Percentiles rank a stretch among this genome's conserved stretches.
These are phyloP conservation scores for Zosterops hypoxanthus DNA, from an alignment of 2,113 vertebrate genomes.

Conservation along the genomic window DNA sequence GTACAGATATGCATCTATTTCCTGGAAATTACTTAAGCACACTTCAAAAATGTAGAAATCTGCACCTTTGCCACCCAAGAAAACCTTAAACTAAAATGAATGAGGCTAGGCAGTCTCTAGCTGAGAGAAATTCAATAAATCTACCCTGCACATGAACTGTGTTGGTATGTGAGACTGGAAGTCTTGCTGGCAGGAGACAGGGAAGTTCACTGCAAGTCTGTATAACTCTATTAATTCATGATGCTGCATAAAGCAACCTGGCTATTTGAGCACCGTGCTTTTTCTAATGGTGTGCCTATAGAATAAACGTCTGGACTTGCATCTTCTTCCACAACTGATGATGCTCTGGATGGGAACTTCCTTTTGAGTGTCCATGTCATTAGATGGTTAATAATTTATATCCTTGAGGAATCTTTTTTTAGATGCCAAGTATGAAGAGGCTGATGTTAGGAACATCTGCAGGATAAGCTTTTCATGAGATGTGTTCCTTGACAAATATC, in stretches of 20 bases:
- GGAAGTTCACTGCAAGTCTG: neutral
- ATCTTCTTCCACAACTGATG: neutral
- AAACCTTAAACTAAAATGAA: neutral
- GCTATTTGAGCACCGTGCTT: neutral
- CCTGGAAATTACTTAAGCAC: slow-evolving; percentile 15
- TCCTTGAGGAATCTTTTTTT: neutral
- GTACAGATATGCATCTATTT: neutral
- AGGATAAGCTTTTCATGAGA: neutral
- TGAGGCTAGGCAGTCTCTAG: neutral
- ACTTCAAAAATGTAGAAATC: neutral
- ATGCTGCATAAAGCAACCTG: neutral
- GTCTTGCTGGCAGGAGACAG: neutral
- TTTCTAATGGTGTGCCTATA: neutral
- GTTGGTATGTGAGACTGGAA: neutral
- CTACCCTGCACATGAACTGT: neutral
- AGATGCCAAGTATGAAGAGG: neutral
- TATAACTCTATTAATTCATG: neutral
- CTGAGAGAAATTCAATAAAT: slow-evolving; percentile 13
- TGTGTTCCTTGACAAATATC: neutral
- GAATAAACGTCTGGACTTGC: neutral
- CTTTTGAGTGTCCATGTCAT: neutral
- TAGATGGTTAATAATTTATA: neutral
- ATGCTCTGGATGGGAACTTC: neutral
- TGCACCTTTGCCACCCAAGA: neutral
- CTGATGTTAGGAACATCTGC: neutral